phyloP scores from a whole-genome alignment of 2,888 invertebrate species.

The Chalcis sispes region DNA sequence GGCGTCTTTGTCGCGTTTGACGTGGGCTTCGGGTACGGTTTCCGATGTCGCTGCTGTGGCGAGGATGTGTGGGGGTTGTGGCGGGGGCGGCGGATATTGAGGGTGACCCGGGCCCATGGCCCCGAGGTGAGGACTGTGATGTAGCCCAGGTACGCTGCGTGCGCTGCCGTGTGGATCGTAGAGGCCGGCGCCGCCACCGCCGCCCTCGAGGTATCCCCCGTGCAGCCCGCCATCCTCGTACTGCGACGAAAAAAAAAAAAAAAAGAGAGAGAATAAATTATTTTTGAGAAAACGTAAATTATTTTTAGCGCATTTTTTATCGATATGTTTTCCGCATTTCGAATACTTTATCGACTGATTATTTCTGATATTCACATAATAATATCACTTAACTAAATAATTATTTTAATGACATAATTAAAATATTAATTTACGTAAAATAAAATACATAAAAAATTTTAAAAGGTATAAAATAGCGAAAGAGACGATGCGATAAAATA shows the following conservation, averaged over 20 bases:
- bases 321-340: too few species aligned
- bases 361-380: too few species aligned
- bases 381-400: too few species aligned
- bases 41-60: slow-evolving; percentile 79
- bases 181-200: slow-evolving; percentile 81
- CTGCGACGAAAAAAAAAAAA: slow-evolving; percentile 78
- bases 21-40: slow-evolving; percentile 89
- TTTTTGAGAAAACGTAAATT: too few species aligned
- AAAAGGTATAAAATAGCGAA: too few species aligned
- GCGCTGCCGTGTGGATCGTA: slow-evolving; percentile 87
- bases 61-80: slow-evolving; percentile 87
- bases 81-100: slow-evolving; percentile 86
- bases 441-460: too few species aligned
- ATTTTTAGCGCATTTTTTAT: too few species aligned
- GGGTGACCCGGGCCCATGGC: slow-evolving; percentile 77
- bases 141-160: slow-evolving; percentile 79
- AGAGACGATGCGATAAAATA: too few species aligned
- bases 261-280: too few species aligned
- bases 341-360: too few species aligned
- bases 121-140: slow-evolving; percentile 81
- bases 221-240: slow-evolving; percentile 94
- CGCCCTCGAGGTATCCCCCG: slow-evolving; percentile 89
- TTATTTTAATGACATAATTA: too few species aligned
- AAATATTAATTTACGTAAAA: too few species aligned
- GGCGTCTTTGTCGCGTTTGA: slow-evolving; percentile 97